A percentile compares a stretch with the other conserved stretches of the same genome.
phyloP scores from a whole-genome alignment of 2,888 invertebrate genomes.

The Alsophila aescularia region DNA sequence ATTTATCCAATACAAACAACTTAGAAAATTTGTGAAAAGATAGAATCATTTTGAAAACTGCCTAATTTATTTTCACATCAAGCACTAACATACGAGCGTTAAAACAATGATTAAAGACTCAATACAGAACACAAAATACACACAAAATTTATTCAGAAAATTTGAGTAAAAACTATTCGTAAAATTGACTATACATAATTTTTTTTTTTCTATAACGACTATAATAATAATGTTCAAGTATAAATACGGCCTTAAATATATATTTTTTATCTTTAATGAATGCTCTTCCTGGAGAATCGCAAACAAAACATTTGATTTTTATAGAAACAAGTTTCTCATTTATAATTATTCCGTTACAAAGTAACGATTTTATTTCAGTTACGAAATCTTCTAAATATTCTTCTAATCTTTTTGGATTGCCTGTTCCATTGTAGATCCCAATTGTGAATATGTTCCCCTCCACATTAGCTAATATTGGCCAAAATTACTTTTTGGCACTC shows the following conservation, averaged over 20 bases:
- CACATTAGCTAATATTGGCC: slow-evolving; percentile 2
- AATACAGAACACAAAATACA: too few species aligned
- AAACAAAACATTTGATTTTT: too few species aligned
- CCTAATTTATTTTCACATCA: neutral
- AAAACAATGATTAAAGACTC: too few species aligned
- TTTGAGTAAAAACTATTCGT: too few species aligned
- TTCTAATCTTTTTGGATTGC: slow-evolving; percentile 25
- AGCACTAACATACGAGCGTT: neutral
- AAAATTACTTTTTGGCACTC: slow-evolving; percentile 14
- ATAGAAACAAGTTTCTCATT: too few species aligned
- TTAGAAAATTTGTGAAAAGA: neutral
- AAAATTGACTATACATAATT: neutral
- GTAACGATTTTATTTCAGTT: slow-evolving; percentile 4
- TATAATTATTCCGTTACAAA: slow-evolving; percentile 9
- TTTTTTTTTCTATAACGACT: neutral
- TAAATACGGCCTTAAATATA: too few species aligned
- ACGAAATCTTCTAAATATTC: slow-evolving; percentile 22
- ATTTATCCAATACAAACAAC: neutral
- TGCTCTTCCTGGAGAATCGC: too few species aligned
- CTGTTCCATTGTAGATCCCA: slow-evolving; percentile 23
- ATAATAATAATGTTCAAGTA: neutral
- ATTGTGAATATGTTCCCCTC: slow-evolving; percentile 9
- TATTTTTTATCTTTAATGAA: neutral
- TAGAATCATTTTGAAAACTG: neutral
- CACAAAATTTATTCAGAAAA: too few species aligned